phyloP scores from a whole-genome alignment of 2,797 vertebrate genomes.

The Rhynchonycteris naso region DNA sequence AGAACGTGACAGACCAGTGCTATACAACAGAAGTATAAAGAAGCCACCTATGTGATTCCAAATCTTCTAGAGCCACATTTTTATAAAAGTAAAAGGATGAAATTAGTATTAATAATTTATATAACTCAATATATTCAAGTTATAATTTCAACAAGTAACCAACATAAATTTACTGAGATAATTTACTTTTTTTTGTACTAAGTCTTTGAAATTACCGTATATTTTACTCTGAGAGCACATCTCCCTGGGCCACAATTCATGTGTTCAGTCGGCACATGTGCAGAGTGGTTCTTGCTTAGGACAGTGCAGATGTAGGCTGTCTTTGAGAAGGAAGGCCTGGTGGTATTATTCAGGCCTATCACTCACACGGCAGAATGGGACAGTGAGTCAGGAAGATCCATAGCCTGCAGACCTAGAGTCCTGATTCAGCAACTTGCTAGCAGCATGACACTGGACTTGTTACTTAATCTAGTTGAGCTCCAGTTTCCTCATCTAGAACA shows the following conservation, averaged over 20 bases:
- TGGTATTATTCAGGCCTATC: rapidly evolving
- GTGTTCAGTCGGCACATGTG: rapidly evolving
- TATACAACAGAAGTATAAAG: background rate
- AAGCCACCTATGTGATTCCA: background rate
- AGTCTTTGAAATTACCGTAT: background rate
- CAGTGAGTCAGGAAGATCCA: background rate
- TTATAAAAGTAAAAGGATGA: background rate
- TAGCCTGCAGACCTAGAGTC: background rate
- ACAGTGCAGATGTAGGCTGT: background rate
- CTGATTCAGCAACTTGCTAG: background rate
- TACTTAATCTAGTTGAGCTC: background rate
- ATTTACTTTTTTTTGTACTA: background rate
- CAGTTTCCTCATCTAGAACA: background rate
- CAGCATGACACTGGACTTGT: background rate
- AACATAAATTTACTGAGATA: background rate
- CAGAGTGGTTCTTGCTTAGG: no score
- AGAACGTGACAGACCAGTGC: background rate
- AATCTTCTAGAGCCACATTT: background rate
- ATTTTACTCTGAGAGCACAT: background rate
- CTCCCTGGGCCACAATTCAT: rapidly evolving
- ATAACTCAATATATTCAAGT: background rate
- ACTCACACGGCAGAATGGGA: no score
- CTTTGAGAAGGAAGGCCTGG: background rate
- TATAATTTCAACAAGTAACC: background rate
- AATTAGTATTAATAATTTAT: constrained; percentile 22